These are phyloP conservation scores for Lagria hirta DNA, from an alignment of 2,888 invertebrate species.

Conservation along the genomic window DNA sequence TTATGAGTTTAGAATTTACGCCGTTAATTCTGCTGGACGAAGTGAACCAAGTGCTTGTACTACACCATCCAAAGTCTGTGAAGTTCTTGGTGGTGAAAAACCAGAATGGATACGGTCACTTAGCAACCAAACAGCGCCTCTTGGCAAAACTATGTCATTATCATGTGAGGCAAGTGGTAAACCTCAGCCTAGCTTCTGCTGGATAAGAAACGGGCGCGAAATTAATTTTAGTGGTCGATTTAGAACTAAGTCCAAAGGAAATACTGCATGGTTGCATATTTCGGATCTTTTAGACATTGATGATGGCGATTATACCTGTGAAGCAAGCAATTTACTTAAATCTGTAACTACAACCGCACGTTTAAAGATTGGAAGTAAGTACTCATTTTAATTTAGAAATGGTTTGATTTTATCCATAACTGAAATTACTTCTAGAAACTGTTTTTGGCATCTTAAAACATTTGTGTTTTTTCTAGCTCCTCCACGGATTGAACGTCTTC, in stretches of 20 bases:
- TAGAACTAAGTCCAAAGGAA: slow-evolving; percentile 65
- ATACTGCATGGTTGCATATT: slow-evolving; percentile 82
- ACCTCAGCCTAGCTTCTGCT: slow-evolving; percentile 83
- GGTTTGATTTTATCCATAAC: too few species aligned
- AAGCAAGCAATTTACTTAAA: slow-evolving; percentile 91
- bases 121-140: slow-evolving; percentile 76
- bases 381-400: slow-evolving; percentile 14
- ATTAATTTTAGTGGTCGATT: slow-evolving; percentile 73
- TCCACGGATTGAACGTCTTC: slow-evolving; percentile 88
- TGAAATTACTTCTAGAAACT: neutral
- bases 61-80: slow-evolving; percentile 87
- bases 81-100: slow-evolving; percentile 84
- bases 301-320: slow-evolving; percentile 95
- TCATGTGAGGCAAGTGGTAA: slow-evolving; percentile 90
- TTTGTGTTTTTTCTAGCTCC: slow-evolving; percentile 63
- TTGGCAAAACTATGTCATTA: slow-evolving; percentile 77
- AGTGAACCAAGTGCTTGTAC: slow-evolving; percentile 90
- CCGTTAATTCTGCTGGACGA: slow-evolving; percentile 89
- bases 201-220: slow-evolving; percentile 91
- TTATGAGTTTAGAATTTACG: slow-evolving; percentile 94
- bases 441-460: slow-evolving; percentile 14
- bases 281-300: slow-evolving; percentile 87
- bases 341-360: slow-evolving; percentile 84
- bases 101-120: slow-evolving; percentile 86
- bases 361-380: slow-evolving; percentile 86